Evolutionary conservation across 2,888 invertebrate species (phyloP).

Genomic region (Taphrorychus bicolor): DNA sequence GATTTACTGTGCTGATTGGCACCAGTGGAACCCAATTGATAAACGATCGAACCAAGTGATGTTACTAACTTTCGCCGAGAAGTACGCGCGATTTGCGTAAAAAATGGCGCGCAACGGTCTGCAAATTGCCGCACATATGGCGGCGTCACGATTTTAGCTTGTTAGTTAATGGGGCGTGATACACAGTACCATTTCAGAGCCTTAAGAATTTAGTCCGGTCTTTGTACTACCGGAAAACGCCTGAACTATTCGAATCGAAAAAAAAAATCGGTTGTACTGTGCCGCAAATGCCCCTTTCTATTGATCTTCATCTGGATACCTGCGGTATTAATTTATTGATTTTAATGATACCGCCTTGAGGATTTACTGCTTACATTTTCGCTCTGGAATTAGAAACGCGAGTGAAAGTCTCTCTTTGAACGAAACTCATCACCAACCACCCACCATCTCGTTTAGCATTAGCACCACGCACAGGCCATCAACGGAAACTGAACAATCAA

Average conservation of each 20-base stretch:
- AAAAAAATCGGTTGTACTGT: slow-evolving; percentile 1
- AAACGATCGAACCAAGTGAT: slow-evolving; percentile 37
- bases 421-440: background rate
- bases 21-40: slow-evolving; percentile 36
- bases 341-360: background rate
- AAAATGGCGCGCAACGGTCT: slow-evolving; percentile 32
- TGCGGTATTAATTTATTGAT: background rate
- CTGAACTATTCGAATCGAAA: slow-evolving; percentile 21
- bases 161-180: slow-evolving; percentile 41
- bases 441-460: background rate
- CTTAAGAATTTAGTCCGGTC: slow-evolving; percentile 35
- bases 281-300: background rate
- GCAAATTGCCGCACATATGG: slow-evolving; percentile 42
- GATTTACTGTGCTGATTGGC: slow-evolving; percentile 34
- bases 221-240: slow-evolving; percentile 31
- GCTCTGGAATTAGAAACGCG: background rate
- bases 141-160: slow-evolving; percentile 40
- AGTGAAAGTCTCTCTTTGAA: background rate
- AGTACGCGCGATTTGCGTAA: slow-evolving; percentile 37
- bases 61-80: slow-evolving; percentile 35
- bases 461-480: background rate
- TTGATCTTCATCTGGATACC: background rate
- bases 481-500: slow-evolving; percentile 5
- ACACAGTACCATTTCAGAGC: slow-evolving; percentile 34
- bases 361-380: background rate